Evolutionary conservation across 2,888 invertebrate species (phyloP).

Genomic region (Smittia aterrima): DNA sequence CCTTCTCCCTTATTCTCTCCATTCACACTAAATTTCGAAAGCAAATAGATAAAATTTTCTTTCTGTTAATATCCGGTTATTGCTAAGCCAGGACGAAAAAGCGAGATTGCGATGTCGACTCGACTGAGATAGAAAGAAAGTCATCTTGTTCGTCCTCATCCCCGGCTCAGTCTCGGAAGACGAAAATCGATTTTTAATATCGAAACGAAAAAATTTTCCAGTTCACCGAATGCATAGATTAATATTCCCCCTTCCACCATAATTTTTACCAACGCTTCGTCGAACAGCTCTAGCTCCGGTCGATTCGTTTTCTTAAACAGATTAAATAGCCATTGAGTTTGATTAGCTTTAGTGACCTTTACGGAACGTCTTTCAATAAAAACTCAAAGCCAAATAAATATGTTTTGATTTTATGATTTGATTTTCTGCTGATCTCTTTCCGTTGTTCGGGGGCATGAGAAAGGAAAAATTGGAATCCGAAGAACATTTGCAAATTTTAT

Average conservation of each 20-base stretch:
- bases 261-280: background rate
- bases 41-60: constrained; percentile 8
- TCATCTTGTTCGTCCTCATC: background rate
- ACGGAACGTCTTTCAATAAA: constrained; percentile 8
- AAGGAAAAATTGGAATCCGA: background rate
- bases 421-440: background rate
- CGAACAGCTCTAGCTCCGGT: background rate
- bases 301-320: constrained; percentile 24
- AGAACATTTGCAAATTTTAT: constrained; percentile 32
- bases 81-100: constrained; percentile 11
- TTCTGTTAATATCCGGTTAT: constrained; percentile 34
- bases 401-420: constrained; percentile 39
- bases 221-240: constrained; percentile 40
- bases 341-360: constrained; percentile 23
- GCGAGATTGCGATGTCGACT: background rate
- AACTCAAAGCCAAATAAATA: constrained; percentile 1
- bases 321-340: constrained; percentile 37
- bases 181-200: constrained; percentile 41
- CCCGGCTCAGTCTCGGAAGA: background rate
- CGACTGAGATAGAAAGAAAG: background rate
- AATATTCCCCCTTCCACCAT: constrained; percentile 12
- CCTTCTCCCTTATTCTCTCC: background rate
- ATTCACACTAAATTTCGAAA: constrained; percentile 24
- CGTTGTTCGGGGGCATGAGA: constrained; percentile 1
- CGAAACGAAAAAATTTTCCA: constrained; percentile 38